phyloP scores from a whole-genome alignment of 2,888 invertebrate species.

The Nemoura dubitans region DNA sequence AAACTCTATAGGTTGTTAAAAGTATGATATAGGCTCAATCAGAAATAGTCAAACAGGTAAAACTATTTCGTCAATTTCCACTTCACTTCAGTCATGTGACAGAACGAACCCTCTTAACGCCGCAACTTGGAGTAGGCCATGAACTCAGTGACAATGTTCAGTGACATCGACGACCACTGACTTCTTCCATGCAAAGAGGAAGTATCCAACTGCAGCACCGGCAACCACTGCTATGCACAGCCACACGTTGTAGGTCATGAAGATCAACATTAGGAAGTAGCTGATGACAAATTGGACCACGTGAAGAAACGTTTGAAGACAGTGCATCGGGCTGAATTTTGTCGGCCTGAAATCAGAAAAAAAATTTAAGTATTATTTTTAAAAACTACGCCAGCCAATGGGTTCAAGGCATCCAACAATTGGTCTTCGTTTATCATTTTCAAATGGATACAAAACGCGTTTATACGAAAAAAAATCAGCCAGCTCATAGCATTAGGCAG shows the following conservation, averaged over 20 bases:
- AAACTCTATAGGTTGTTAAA: background rate
- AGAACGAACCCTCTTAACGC: background rate
- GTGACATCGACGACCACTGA: conserved; percentile 93
- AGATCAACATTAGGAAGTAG: conserved; percentile 94
- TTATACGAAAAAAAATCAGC: too few species aligned
- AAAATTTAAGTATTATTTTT: conserved; percentile 49
- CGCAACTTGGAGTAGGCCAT: background rate
- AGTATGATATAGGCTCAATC: background rate
- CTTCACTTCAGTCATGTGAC: background rate
- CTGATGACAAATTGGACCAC: conserved; percentile 89
- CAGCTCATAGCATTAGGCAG: too few species aligned
- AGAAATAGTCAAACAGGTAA: background rate
- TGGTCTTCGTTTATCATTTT: too few species aligned
- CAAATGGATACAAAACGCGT: too few species aligned
- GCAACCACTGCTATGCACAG: conserved; percentile 87
- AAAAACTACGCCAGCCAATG: too few species aligned
- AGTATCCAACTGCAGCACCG: conserved; percentile 92
- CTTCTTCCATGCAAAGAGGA: conserved; percentile 95
- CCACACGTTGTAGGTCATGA: conserved; percentile 98
- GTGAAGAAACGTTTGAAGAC: conserved; percentile 87
- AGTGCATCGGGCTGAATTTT: conserved; percentile 85
- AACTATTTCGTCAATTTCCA: background rate
- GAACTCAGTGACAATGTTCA: conserved; percentile 89
- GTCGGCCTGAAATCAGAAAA: conserved; percentile 71
- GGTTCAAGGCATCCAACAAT: too few species aligned